phyloP scores from a whole-genome alignment of 2,888 invertebrate genomes.

The Platycheirus albimanus region DNA sequence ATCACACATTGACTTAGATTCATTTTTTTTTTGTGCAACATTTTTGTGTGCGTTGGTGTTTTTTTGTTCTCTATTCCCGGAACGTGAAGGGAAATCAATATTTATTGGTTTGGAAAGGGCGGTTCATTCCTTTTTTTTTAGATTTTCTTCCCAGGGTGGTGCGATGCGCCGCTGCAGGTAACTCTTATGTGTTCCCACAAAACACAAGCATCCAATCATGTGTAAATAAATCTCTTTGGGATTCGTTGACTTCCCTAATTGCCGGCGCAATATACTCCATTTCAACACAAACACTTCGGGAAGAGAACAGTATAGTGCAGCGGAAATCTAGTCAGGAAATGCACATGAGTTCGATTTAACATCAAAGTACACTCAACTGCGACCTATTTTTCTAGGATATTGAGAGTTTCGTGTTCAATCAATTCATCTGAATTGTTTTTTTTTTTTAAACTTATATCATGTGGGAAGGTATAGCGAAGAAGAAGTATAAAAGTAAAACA shows the following conservation, averaged over 20 bases:
- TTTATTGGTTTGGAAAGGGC: constrained; percentile 37
- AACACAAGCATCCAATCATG: constrained; percentile 14
- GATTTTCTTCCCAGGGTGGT: neutral
- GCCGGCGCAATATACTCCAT: constrained; percentile 24
- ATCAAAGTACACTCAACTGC: constrained; percentile 57
- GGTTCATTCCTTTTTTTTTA: constrained; percentile 14
- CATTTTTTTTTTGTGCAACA: neutral
- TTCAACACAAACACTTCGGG: neutral
- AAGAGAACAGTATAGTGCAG: constrained; percentile 1
- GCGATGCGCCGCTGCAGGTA: no score
- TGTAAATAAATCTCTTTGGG: constrained; percentile 52
- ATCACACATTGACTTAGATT: constrained; percentile 27
- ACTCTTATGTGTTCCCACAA: neutral
- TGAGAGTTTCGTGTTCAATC: constrained; percentile 61
- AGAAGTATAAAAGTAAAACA: neutral
- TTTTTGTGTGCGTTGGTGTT: constrained; percentile 1
- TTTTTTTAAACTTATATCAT: neutral
- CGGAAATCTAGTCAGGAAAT: constrained; percentile 59
- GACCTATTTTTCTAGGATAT: constrained; percentile 55
- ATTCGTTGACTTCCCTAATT: constrained; percentile 62
- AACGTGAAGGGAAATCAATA: constrained; percentile 49
- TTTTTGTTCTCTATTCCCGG: constrained; percentile 24
- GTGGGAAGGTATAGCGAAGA: constrained; percentile 11
- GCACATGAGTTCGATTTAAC: constrained; percentile 55
- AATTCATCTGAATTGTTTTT: constrained; percentile 46